Percentiles rank a stretch among this genome's conserved stretches.
phyloP scores from a whole-genome alignment of 2,797 vertebrate genomes.

The Numenius phaeopus region DNA sequence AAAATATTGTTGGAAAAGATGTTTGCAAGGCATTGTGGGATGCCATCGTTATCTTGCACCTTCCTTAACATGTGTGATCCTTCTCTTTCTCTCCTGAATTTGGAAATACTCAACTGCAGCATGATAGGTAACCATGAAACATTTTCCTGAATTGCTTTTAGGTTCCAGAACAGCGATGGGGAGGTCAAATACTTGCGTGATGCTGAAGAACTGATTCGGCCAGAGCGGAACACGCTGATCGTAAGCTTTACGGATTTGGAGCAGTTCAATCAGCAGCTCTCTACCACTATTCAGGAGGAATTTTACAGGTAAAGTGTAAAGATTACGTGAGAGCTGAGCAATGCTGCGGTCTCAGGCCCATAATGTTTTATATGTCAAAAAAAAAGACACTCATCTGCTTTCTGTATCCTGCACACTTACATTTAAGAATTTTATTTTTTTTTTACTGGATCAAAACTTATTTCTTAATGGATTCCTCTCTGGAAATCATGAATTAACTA shows the following conservation, averaged over 20 bases:
- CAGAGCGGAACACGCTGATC: constrained; percentile 93
- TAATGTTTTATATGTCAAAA: not conserved
- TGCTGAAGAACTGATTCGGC: constrained; percentile 95
- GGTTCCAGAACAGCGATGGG: constrained; percentile 92
- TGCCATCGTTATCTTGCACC: accelerated
- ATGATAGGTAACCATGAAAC: not conserved
- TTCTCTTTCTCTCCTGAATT: not conserved
- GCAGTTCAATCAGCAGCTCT: constrained; percentile 96
- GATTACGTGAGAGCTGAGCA: not conserved
- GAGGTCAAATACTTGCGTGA: constrained; percentile 93
- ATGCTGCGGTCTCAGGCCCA: not conserved
- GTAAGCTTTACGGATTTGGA: constrained; percentile 95
- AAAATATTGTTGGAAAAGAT: not conserved
- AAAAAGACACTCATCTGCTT: not conserved
- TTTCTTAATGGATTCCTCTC: not conserved
- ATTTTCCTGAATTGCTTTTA: constrained; percentile 32
- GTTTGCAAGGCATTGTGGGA: not conserved
- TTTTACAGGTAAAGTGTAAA: constrained; percentile 91
- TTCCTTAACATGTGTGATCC: accelerated
- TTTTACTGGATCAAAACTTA: not conserved
- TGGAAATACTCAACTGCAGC: not conserved
- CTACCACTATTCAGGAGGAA: constrained; percentile 96
- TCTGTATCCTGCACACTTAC: not conserved
- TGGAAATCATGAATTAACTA: not conserved
- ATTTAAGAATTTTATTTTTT: not conserved